Conservation (phyloP, 1,140 invertebrate genomes). For the Heliconius melpomene region DNA sequence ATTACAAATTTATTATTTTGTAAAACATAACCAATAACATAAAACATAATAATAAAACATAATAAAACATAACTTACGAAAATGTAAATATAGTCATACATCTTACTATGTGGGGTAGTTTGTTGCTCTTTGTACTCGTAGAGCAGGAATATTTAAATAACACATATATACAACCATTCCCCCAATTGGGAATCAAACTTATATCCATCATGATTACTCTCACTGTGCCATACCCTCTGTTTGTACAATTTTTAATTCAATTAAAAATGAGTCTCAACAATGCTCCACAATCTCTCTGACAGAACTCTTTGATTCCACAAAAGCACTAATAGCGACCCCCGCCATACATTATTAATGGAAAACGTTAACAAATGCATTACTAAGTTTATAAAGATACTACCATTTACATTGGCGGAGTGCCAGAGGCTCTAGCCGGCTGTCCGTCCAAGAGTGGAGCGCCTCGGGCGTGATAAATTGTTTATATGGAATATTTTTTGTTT, state of each 20-base stretch:
- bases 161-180: no score
- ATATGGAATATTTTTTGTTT: not conserved
- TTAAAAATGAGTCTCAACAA: not conserved
- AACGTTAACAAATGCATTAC: conserved; percentile 47
- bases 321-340: conserved; percentile 19
- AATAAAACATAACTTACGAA: no score
- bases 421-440: conserved; percentile 47
- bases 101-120: no score
- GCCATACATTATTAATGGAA: conserved; percentile 67
- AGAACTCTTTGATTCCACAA: not conserved
- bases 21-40: no score
- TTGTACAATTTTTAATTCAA: not conserved
- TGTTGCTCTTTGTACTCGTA: no score
- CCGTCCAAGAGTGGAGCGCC: conserved; percentile 29
- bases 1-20: no score
- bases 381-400: conserved; percentile 52
- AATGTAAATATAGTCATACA: no score
- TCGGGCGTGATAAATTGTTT: conserved; percentile 7
- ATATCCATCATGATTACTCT: not conserved
- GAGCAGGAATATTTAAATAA: no score
- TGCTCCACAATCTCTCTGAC: not conserved
- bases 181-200: no score
- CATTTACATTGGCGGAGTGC: conserved; percentile 67
- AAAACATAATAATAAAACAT: no score
- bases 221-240: no score